Evolutionary conservation across 2,888 invertebrate species (phyloP).

Genomic region (Epistrophella euchroma): DNA sequence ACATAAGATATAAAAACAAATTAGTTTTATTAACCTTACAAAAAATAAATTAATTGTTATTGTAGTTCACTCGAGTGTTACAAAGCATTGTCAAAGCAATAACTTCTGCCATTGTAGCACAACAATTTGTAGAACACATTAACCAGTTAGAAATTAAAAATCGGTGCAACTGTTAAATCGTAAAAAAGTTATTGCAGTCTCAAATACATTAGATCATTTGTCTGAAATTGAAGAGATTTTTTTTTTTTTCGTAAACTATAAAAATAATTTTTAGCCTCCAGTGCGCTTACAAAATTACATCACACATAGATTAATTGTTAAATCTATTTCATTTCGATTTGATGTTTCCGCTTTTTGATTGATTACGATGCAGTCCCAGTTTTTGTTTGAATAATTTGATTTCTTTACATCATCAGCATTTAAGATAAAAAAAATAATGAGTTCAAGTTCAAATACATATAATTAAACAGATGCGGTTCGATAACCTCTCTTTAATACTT

Average conservation of each 20-base stretch:
- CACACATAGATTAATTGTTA: background rate
- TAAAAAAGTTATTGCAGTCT: background rate
- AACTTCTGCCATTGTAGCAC: background rate
- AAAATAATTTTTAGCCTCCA: background rate
- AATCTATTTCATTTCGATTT: background rate
- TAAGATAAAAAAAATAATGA: background rate
- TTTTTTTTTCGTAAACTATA: background rate
- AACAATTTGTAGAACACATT: background rate
- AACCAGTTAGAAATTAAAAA: background rate
- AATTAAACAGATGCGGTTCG: background rate
- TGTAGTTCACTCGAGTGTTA: background rate
- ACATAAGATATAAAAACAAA: background rate
- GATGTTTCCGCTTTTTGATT: background rate
- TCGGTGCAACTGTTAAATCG: background rate
- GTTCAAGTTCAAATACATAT: background rate
- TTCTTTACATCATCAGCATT: background rate
- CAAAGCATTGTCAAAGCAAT: background rate
- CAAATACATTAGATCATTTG: background rate
- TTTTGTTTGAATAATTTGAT: background rate
- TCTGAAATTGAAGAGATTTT: background rate
- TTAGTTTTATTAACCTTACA: background rate
- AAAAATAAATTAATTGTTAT: background rate
- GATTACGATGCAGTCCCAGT: background rate
- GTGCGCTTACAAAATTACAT: background rate
- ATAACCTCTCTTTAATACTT: background rate